Percentiles rank a stretch among this genome's conserved stretches.
phyloP scores from a whole-genome alignment of 2,888 invertebrate species.

The Bellardia pandia region DNA sequence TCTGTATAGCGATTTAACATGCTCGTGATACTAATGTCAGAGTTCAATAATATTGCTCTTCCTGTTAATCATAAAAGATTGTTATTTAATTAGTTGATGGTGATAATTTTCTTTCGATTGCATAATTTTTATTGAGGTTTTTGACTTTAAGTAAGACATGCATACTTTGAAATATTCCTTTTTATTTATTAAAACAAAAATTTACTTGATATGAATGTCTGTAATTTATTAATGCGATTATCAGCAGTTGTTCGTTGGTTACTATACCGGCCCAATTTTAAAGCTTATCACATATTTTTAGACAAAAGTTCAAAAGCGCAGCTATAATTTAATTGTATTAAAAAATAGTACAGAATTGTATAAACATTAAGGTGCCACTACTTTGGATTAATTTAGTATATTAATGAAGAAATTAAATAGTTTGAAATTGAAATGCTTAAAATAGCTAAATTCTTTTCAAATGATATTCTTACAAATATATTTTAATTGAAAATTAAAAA shows the following conservation, averaged over 20 bases:
- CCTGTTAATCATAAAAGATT: no score
- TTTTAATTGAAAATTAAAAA: background rate
- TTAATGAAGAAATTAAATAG: background rate
- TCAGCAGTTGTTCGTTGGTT: constrained; percentile 37
- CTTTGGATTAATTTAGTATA: background rate
- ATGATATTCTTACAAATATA: background rate
- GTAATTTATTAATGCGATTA: constrained; percentile 15
- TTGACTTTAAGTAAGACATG: background rate
- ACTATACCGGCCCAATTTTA: constrained; percentile 42
- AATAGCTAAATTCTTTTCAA: no score
- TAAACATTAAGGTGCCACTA: constrained; percentile 21
- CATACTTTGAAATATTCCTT: background rate
- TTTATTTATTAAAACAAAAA: constrained; percentile 16
- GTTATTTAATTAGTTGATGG: background rate
- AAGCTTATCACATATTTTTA: constrained; percentile 58
- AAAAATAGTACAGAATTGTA: constrained; percentile 25
- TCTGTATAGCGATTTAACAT: no score
- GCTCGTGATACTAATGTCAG: no score
- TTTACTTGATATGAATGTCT: constrained; percentile 41
- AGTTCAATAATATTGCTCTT: no score
- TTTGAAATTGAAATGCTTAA: no score
- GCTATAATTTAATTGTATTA: constrained; percentile 40
- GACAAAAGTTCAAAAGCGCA: constrained; percentile 61
- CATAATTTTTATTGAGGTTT: background rate
- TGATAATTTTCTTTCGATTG: background rate